These are phyloP conservation scores for Sinopyrophorus schimmeli DNA, from an alignment of 2,888 invertebrate species.

Conservation along the genomic window DNA sequence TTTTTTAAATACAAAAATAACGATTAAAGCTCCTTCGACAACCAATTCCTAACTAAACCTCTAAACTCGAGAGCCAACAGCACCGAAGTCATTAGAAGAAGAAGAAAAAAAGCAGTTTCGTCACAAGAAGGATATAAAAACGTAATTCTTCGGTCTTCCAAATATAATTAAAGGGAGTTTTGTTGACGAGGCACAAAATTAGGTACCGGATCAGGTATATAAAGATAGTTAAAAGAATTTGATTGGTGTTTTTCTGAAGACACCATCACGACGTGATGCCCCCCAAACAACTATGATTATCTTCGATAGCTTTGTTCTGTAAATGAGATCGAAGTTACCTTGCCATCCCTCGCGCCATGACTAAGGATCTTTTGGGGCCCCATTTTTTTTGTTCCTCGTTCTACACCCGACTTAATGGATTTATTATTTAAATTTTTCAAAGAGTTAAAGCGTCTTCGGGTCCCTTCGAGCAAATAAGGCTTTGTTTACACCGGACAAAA, in stretches of 20 bases:
- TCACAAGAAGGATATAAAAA: conserved; percentile 21
- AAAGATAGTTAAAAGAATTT: conserved; percentile 30
- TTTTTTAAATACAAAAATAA: too few relatives aligned
- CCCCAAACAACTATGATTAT: conserved; percentile 33
- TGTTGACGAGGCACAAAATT: conserved; percentile 26
- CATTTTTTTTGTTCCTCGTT: too few relatives aligned
- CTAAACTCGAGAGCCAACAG: too few relatives aligned
- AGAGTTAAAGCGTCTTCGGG: too few relatives aligned
- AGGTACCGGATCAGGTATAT: conserved; percentile 32
- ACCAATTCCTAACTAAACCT: too few relatives aligned
- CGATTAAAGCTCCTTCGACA: too few relatives aligned
- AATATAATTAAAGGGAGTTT: conserved; percentile 30
- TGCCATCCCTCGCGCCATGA: conserved; percentile 27
- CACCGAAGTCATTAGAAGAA: neutral
- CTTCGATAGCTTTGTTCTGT: conserved; percentile 33
- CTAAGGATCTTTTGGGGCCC: conserved; percentile 19
- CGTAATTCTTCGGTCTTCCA: conserved; percentile 25
- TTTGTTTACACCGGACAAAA: too few relatives aligned
- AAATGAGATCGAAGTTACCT: conserved; percentile 29
- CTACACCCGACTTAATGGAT: conserved; percentile 19
- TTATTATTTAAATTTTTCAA: conserved; percentile 23
- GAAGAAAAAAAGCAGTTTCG: neutral
- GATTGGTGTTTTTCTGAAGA: conserved; percentile 32
- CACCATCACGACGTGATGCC: conserved; percentile 32
- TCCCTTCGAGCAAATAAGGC: too few relatives aligned